Evolutionary conservation across 2,888 invertebrate genomes (phyloP), one percentile per base, ranked within the genome.

Genomic region (Microchrysa polita): DNA sequence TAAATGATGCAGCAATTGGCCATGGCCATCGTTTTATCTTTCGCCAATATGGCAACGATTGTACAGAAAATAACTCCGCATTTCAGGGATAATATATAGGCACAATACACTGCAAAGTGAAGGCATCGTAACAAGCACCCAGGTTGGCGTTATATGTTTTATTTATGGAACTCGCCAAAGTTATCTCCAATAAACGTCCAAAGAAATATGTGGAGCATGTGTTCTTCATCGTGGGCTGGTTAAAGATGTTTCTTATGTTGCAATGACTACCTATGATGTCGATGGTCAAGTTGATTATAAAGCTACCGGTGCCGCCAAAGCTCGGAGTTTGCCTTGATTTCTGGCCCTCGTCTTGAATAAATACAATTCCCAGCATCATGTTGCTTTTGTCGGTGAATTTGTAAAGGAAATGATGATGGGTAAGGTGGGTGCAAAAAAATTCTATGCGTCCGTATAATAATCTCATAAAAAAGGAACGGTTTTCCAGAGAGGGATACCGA

Each of bases 101-200:
- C 27, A 34, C 69, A 55, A 55, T 40, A 69, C 16, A 55, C 57
- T 69, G 57, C 5, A 57, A 69, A 69, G 55, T 57, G 69, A 55
- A 69, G 69, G 69, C 73, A 60, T 48, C 73, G 76, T 76, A 76
- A 74, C 74, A 76, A 76, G 76, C 76, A 72, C 53, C 63, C 61
- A 65, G 72, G 79, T 82, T 57, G 55, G 69, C 55, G 57, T 82
- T 84, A 83, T 84, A 84, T 84, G 84, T 84, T 84, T 84, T 84
- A 84, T 84, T 84, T 84, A 84, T 84, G 84, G 82, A 80, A 81
- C 82, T 78, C 79, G 79, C 80, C 81, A 82, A 84, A 84, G 82
- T 84, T 84, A 84, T 83, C 85, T 84, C 80, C 84, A 84, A 84
- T 84, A 84, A 84, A 84, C 83, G 84, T 84, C 85, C 82, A 80